Percentiles rank a stretch among this genome's conserved stretches.
Evolutionary conservation across 2,797 vertebrate genomes (phyloP).

Genomic region (Fratercula arctica): DNA sequence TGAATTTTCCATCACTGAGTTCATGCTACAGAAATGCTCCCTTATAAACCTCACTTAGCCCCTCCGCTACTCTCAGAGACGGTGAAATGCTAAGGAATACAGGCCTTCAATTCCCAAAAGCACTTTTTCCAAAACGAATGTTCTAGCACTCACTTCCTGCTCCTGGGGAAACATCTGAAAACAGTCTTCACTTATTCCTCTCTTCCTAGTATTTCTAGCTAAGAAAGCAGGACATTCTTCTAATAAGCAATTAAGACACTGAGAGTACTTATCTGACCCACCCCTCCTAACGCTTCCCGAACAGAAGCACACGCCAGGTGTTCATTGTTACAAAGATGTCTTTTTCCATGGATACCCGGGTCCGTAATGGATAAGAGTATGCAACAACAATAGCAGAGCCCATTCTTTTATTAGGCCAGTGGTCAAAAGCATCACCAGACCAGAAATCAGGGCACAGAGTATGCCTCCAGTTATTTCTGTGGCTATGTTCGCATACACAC

Average conservation of each 20-base stretch:
- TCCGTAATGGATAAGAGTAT: neutral
- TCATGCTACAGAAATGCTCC: neutral
- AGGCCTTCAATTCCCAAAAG: neutral
- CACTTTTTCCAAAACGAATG: neutral
- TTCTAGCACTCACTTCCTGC: neutral
- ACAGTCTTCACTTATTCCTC: neutral
- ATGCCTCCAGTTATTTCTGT: conserved; percentile 35
- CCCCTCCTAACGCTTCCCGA: neutral
- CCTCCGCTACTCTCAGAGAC: neutral
- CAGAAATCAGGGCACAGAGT: conserved; percentile 49
- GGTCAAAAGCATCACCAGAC: conserved; percentile 28
- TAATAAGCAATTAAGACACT: neutral
- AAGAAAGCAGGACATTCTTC: conserved; percentile 8
- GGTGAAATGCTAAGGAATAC: neutral
- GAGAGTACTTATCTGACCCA: neutral
- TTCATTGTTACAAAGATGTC: conserved; percentile 4
- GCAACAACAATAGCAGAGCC: conserved; percentile 12
- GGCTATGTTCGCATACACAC: neutral
- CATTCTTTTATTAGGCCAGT: conserved; percentile 8
- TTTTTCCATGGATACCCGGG: conserved; percentile 10
- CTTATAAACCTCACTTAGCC: neutral
- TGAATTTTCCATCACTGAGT: neutral
- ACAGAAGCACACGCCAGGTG: conserved; percentile 5
- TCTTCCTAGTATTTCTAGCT: neutral
- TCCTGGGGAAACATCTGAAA: neutral